Percentiles rank a stretch among this genome's conserved stretches.
Conservation (phyloP, 2,797 vertebrate species). For the Ispidina lecontei region DNA sequence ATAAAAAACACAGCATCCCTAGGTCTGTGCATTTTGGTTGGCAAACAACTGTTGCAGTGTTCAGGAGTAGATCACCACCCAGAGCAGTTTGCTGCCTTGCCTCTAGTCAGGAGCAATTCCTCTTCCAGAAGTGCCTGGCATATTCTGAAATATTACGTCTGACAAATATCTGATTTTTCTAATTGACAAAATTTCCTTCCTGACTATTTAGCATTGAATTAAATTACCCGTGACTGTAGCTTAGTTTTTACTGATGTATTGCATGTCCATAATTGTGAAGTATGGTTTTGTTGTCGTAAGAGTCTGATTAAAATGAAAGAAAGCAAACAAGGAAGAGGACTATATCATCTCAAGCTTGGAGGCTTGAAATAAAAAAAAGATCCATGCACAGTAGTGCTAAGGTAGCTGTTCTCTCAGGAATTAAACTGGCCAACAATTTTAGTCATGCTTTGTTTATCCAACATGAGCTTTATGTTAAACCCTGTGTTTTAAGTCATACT, state of each 20-base stretch:
- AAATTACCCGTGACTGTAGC: background rate
- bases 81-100: background rate
- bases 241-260: background rate
- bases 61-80: background rate
- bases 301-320: background rate
- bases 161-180: slow-evolving; percentile 47
- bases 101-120: slow-evolving; percentile 3
- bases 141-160: slow-evolving; percentile 14
- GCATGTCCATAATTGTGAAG: background rate
- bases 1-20: background rate
- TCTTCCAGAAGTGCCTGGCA: background rate
- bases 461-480: background rate
- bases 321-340: background rate
- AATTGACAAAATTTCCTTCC: slow-evolving; percentile 18
- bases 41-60: background rate
- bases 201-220: background rate
- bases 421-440: background rate
- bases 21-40: slow-evolving; percentile 8
- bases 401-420: background rate
- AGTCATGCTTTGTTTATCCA: background rate
- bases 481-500: background rate
- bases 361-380: background rate
- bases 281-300: background rate
- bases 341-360: background rate
- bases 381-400: background rate